Evolutionary conservation across 2,113 vertebrate species (phyloP).

Genomic region (Varanus salvator): DNA sequence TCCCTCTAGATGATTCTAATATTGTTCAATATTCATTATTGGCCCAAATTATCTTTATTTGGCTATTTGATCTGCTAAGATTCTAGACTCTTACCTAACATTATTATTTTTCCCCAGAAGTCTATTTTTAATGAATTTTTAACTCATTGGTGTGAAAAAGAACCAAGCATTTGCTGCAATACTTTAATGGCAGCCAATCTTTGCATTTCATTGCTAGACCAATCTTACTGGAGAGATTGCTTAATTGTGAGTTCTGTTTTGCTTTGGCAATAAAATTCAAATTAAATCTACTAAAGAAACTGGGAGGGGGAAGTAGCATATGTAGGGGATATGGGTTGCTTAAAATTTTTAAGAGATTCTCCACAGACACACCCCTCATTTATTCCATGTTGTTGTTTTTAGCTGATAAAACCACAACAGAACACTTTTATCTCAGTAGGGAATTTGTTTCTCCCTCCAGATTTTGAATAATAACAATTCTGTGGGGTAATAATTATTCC

Average conservation of each 20-base stretch:
- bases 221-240: neutral
- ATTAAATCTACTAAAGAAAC: conserved; percentile 28
- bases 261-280: conserved; percentile 1
- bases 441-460: conserved; percentile 66
- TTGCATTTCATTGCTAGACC: neutral
- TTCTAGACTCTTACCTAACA: neutral
- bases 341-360: conserved; percentile 43
- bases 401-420: conserved; percentile 54
- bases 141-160: neutral
- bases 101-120: neutral
- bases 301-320: conserved; percentile 3
- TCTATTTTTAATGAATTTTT: rapidly evolving
- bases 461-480: conserved; percentile 74
- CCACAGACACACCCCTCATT: conserved; percentile 2
- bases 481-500: conserved; percentile 76
- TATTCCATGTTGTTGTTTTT: conserved; percentile 46
- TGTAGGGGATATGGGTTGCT: conserved; percentile 6
- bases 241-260: neutral
- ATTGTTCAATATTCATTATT: neutral
- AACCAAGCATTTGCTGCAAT: rapidly evolving
- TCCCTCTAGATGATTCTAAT: neutral
- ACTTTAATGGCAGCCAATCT: neutral
- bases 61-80: neutral
- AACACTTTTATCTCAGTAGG: conserved; percentile 67
- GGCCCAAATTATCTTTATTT: conserved; percentile 10